Conservation (phyloP, 2,888 invertebrate species). For the Troilus luridus region DNA sequence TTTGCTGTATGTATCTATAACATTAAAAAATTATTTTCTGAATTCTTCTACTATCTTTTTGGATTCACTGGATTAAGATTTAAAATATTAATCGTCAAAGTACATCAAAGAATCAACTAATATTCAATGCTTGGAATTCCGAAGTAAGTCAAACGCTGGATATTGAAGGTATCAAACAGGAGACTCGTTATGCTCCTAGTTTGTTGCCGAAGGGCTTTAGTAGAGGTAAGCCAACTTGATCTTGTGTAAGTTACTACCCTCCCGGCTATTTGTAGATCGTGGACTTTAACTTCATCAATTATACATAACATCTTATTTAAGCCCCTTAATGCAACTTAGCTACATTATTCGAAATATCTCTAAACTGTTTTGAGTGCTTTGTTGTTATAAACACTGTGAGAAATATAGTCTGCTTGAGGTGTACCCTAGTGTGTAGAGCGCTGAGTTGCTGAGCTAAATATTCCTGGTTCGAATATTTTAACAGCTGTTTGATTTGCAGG, state of each 20-base stretch:
- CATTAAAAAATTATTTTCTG: too few species aligned
- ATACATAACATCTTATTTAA: neutral
- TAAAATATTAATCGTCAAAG: neutral
- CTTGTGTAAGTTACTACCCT: conserved; percentile 10
- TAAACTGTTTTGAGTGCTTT: neutral
- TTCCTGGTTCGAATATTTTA: too few species aligned
- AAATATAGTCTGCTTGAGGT: neutral
- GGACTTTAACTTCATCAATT: neutral
- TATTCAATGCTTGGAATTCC: neutral
- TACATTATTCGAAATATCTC: neutral
- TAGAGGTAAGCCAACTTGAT: neutral
- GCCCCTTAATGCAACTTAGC: neutral
- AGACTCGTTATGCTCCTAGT: neutral
- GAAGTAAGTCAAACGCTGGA: neutral
- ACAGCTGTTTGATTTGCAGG: too few species aligned
- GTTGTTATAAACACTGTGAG: neutral
- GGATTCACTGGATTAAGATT: too few species aligned
- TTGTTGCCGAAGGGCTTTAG: conserved; percentile 3
- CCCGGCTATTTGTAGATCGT: neutral
- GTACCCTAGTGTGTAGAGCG: too few species aligned
- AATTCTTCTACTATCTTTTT: too few species aligned
- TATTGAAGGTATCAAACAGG: neutral
- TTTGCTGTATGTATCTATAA: too few species aligned
- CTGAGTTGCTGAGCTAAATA: too few species aligned
- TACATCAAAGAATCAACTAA: neutral